Conservation (phyloP, 1,140 invertebrate species). For the Pectinophora gossypiella region DNA sequence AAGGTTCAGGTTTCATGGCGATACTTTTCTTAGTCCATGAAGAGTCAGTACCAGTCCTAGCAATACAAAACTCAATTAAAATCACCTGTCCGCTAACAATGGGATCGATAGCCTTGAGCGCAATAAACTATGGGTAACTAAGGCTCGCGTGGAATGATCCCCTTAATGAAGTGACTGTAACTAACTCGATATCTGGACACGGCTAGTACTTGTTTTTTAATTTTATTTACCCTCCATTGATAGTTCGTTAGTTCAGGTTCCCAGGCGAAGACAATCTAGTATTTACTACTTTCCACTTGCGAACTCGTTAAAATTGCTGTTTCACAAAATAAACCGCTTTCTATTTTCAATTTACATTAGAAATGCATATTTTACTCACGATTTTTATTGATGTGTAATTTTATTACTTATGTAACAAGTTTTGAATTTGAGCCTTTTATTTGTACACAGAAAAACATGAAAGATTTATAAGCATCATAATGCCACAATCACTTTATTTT, state of each 20-base stretch:
- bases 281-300: neutral
- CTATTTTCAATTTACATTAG: too few relatives aligned
- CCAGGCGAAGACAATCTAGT: neutral
- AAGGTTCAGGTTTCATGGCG: neutral
- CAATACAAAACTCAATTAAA: slow-evolving; percentile 34
- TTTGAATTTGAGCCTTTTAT: neutral
- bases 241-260: neutral
- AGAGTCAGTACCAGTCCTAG: neutral
- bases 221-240: neutral
- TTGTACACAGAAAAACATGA: too few relatives aligned
- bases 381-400: too few relatives aligned
- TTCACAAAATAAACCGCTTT: too few relatives aligned
- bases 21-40: neutral
- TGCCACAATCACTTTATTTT: too few relatives aligned
- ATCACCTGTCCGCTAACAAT: slow-evolving; percentile 46
- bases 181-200: slow-evolving; percentile 8
- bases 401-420: too few relatives aligned
- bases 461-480: too few relatives aligned
- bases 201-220: slow-evolving; percentile 3
- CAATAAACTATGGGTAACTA: slow-evolving; percentile 39
- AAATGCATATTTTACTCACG: too few relatives aligned
- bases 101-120: slow-evolving; percentile 32
- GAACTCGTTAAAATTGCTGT: too few relatives aligned
- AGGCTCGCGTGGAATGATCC: slow-evolving; percentile 42
- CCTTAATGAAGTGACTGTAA: slow-evolving; percentile 44